These are phyloP conservation scores for Meandrina meandrites DNA, from an alignment of 92 coral and sea anemone species.

Conservation along the genomic window DNA sequence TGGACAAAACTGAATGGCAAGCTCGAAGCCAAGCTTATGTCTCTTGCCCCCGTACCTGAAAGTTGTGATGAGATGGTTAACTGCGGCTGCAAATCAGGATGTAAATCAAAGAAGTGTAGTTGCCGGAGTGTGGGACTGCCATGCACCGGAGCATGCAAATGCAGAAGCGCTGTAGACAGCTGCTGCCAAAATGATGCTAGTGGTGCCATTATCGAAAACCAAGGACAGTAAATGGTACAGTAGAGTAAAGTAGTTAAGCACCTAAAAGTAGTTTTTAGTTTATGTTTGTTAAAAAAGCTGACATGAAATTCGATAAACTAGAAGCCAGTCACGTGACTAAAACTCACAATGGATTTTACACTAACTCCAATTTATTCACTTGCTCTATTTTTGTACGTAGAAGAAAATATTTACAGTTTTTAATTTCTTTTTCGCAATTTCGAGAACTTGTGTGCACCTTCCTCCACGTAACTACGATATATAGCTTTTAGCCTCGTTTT, in stretches of 20 bases:
- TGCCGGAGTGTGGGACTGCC: no score
- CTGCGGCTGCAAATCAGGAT: slow-evolving; percentile 14
- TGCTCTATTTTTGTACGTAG: background rate
- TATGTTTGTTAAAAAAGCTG: background rate
- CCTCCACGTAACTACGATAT: background rate
- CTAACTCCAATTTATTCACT: background rate
- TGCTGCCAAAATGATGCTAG: background rate
- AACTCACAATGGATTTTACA: background rate
- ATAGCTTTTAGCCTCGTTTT: background rate
- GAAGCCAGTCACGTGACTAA: background rate
- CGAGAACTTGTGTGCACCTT: background rate
- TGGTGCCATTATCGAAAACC: background rate
- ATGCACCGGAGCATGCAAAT: no score
- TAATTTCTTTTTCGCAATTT: background rate
- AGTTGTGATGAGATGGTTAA: slow-evolving; percentile 7
- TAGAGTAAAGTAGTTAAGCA: background rate
- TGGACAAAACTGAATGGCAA: slow-evolving; percentile 37
- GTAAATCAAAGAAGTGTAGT: background rate
- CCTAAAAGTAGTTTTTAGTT: background rate
- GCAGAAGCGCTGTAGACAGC: background rate
- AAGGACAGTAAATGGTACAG: slow-evolving; percentile 18
- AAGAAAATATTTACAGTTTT: background rate
- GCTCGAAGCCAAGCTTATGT: slow-evolving; percentile 30
- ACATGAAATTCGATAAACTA: background rate
- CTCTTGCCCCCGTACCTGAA: background rate